Conservation (phyloP, 2,113 vertebrate genomes). For the Thinocorus orbignyianus region DNA sequence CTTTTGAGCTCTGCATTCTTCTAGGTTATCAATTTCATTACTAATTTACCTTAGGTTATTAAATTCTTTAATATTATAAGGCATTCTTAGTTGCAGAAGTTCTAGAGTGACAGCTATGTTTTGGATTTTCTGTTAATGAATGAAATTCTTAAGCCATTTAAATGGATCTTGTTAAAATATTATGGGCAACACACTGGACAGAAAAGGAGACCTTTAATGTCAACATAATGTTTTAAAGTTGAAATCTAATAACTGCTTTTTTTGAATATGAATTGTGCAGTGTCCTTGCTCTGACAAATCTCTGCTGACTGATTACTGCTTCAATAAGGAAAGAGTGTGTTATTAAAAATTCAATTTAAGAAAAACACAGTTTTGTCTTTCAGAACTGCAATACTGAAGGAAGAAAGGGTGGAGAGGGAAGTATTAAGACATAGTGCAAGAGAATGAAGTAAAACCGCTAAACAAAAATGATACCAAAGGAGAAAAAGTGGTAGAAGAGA, state of each 20-base stretch:
- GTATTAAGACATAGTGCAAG: not conserved
- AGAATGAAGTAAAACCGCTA: not conserved
- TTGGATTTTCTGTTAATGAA: not conserved
- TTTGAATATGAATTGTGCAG: not conserved
- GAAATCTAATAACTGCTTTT: not conserved
- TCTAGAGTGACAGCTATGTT: not conserved
- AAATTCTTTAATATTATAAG: not conserved
- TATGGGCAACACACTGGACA: not conserved
- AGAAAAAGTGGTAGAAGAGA: not conserved
- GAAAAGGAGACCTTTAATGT: not conserved
- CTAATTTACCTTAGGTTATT: not conserved
- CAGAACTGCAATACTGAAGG: not conserved
- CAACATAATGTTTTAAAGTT: not conserved
- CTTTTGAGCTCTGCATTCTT: not conserved
- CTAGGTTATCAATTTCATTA: not conserved
- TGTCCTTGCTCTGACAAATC: not conserved
- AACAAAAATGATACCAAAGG: not conserved
- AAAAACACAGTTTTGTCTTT: not conserved
- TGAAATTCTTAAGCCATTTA: not conserved
- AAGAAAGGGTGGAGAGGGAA: not conserved
- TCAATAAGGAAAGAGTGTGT: not conserved
- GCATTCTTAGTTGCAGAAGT: not conserved
- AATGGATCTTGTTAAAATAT: not conserved
- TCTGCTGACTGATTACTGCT: not conserved
- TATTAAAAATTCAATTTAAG: slow-evolving; percentile 5